A percentile compares a stretch with the other conserved stretches of the same genome.
Conservation (phyloP, 2,113 vertebrate genomes). For the Trachemys scripta region DNA sequence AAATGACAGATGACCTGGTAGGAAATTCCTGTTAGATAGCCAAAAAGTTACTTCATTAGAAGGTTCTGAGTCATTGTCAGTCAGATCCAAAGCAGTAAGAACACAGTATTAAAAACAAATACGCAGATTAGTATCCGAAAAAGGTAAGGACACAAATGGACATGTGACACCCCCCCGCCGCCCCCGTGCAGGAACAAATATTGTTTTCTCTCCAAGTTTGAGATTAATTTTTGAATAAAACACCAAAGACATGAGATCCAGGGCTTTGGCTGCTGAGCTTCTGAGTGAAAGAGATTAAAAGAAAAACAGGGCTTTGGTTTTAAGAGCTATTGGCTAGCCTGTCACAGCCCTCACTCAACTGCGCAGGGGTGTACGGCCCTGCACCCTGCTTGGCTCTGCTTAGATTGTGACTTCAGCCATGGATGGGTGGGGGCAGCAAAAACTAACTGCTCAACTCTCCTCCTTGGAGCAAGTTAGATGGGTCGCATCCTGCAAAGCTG, state of each 20-base stretch:
- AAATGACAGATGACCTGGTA: neutral
- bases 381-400: neutral
- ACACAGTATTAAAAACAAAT: neutral
- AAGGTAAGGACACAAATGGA: neutral
- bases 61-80: neutral
- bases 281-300: neutral
- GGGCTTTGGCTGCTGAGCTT: neutral
- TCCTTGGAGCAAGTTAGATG: too few relatives aligned
- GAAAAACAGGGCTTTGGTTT: neutral
- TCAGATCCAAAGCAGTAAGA: neutral
- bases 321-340: neutral
- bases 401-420: neutral
- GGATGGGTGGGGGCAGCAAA: neutral
- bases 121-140: neutral
- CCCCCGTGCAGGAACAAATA: accelerated
- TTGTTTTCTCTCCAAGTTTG: neutral
- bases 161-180: accelerated
- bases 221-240: neutral
- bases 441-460: neutral
- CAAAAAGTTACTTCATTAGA: neutral
- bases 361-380: neutral
- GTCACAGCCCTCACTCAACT: neutral
- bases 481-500: neutral
- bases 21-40: neutral
- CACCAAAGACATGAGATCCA: accelerated